Evolutionary conservation across 2,797 vertebrate genomes (phyloP).

Genomic region (Zalophus californianus): DNA sequence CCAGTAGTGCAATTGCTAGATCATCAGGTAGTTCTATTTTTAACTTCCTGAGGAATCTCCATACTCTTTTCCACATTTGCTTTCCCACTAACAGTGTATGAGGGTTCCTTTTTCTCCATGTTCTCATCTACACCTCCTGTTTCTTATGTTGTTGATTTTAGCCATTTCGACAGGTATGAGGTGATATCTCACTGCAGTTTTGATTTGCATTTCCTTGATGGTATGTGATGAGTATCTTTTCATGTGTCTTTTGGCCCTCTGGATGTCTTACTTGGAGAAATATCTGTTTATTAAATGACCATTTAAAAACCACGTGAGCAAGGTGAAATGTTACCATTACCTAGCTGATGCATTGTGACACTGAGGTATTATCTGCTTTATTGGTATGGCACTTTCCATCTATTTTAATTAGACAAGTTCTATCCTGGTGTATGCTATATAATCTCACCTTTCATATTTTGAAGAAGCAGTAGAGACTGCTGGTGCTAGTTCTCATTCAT

Average conservation of each 20-base stretch:
- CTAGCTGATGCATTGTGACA: constrained; percentile 49
- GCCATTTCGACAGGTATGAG: not conserved
- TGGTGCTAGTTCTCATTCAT: constrained; percentile 7
- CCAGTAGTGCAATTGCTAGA: not conserved
- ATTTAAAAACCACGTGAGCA: constrained; percentile 67
- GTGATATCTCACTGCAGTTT: not conserved
- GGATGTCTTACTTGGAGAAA: not conserved
- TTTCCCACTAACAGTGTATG: not conserved
- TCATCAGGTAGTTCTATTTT: not conserved
- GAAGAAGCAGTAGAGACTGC: not conserved
- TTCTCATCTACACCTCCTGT: not conserved
- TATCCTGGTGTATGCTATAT: not conserved
- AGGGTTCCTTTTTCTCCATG: not conserved
- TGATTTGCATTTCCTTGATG: not conserved
- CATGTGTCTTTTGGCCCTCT: not conserved
- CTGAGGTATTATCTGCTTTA: constrained; percentile 65
- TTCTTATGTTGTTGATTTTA: not conserved
- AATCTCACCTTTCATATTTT: constrained; percentile 52
- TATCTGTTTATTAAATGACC: constrained; percentile 46
- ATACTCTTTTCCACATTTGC: not conserved
- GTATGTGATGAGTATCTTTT: not conserved
- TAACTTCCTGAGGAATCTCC: not conserved
- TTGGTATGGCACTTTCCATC: constrained; percentile 37
- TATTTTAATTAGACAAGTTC: constrained; percentile 64
- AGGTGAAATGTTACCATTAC: constrained; percentile 58